These are phyloP conservation scores for Andrena minutula DNA, from an alignment of 2,888 invertebrate genomes.

Conservation along the genomic window DNA sequence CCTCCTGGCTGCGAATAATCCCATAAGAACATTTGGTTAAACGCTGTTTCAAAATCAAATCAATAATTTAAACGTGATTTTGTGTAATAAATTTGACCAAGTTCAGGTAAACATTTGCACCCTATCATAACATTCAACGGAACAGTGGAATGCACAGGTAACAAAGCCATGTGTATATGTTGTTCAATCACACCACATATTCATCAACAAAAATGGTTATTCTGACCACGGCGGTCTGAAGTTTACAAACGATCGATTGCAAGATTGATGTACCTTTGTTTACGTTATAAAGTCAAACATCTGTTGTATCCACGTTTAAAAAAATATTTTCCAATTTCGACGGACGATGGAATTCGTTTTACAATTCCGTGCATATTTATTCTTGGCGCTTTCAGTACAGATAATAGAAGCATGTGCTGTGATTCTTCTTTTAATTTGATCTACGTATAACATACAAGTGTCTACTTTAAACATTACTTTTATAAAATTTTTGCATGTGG, in stretches of 20 bases:
- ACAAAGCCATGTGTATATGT: background rate
- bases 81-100: background rate
- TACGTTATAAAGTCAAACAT: background rate
- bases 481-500: background rate
- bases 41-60: background rate
- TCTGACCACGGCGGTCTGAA: background rate
- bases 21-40: too few relatives aligned
- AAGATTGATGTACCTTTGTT: background rate
- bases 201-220: conserved; percentile 11
- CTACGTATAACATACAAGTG: too few relatives aligned
- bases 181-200: background rate
- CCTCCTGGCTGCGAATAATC: too few relatives aligned
- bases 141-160: too few relatives aligned
- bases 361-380: too few relatives aligned
- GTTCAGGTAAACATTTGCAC: too few relatives aligned
- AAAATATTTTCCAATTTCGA: background rate
- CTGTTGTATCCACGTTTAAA: background rate
- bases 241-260: background rate
- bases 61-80: background rate
- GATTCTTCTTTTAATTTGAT: too few relatives aligned
- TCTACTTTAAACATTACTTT: too few relatives aligned
- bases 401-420: too few relatives aligned
- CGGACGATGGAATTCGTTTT: too few relatives aligned
- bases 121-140: too few relatives aligned
- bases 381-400: too few relatives aligned